Base-by-base conservation (phyloP, 2,797 vertebrate genomes). In the Rousettus madagascariensis region DNA sequence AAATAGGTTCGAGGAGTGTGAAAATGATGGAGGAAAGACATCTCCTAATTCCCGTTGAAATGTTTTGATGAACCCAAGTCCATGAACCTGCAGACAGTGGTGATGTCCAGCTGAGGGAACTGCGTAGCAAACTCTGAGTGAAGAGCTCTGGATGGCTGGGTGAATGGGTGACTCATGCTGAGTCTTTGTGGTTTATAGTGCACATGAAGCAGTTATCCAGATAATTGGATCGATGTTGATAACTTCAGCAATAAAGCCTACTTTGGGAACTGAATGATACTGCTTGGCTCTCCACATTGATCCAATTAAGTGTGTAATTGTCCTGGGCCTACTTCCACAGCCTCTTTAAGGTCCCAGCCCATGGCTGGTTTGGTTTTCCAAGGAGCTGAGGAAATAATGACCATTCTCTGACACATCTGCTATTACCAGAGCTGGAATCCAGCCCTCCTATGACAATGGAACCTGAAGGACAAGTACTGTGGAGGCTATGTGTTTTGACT, bases 221-320 rank as follows among this genome's bases (percentile, higher is more conserved):
- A 96, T 95, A 97, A 97, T 72, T 92, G 92, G 97, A 97, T 97
- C 95, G 71, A 95, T 97, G 95, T 55, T 94, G 96, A 89, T 92
- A 94, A 95, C 41, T 95, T 94, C 80, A 96, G 88, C 92, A 97
- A 91, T 91, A 94, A 96, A 96, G 77, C 93, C 84, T 65, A 53
- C 90, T 96, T 87, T 92, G 90, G 92, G 90, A 92, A 88, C 63
- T 74, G 91, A 95, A 95, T 46, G 69, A 79, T 71, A 63, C 63
- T 63, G 30, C 63, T 36, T 72, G 94, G 82, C 87, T 96, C 77
- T 96, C 55, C 8, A 61, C 87, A 95, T 91, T 95, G 95, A 97
- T 95, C 95, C 92, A 89, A 57, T 96, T 97, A 95, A 83, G 86
- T 79, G 57, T 15, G n/a, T 85, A 90, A 97, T 88, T 95, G 88